Base-by-base conservation (phyloP, 2,113 vertebrate species). In the Dicentrarchus labrax region DNA sequence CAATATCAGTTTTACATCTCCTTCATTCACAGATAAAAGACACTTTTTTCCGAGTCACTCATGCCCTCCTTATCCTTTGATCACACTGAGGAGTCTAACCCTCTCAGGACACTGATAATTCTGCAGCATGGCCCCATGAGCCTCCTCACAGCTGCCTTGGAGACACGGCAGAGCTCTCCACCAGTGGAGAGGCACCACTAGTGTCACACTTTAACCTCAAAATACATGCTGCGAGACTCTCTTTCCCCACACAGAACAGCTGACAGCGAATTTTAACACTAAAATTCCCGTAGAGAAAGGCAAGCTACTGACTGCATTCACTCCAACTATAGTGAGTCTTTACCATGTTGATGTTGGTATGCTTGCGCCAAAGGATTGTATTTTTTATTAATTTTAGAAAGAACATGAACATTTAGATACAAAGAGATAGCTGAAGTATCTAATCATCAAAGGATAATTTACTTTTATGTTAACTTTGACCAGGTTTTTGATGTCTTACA, bases 1-100 rank as follows among this genome's bases (percentile, higher is more conserved):
- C 91, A 92, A 88, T 91, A 94, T 92, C 85, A 85, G 72, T 89
- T 91, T 89, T 89, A 89, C 85, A 89, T 93, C 91, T 93, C 85
- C 84, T 79, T 91, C 84, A 74, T 83, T 82, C 79, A 56, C 56
- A 84, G 85, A 92, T 89, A 90, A 93, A 94, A 94, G 89, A 86
- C 80, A 17, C 54, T 78, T 47, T 77, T 53, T 75, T 39, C 47
- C 19, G 61, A 77, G 76, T 85, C 88, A 59, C 73, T 83, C 73
- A 45, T 68, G 62, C 43, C 70, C 70, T 84, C 66, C 65, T 82
- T 84, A 80, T 86, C 81, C 89, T 93, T 89, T 94, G 89, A 93
- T 94, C 91, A 83, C 57, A 4, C 60, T 36, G 75, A 90, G 86
- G 66, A 79, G 72, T 39, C 72, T 56, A 78, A 78, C 51, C 78